Conservation (phyloP, 2,888 invertebrate genomes). For the Erpobdella octoculata region DNA sequence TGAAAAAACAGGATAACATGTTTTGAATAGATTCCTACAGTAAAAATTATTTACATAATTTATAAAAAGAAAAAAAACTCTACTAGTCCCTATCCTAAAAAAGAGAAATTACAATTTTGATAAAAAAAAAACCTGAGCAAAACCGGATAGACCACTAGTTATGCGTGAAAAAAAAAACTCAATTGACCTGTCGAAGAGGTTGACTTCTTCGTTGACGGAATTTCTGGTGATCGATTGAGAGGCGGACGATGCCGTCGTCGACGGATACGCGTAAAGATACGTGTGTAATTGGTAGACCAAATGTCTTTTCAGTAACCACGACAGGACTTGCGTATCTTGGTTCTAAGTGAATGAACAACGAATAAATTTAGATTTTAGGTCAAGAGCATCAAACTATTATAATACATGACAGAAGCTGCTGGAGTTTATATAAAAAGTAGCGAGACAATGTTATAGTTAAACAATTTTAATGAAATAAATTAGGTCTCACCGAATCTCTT, state of each 20-base stretch:
- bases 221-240: too few relatives aligned
- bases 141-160: too few relatives aligned
- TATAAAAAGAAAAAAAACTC: not conserved
- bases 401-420: too few relatives aligned
- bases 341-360: too few relatives aligned
- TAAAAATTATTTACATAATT: not conserved
- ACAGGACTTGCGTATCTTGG: not conserved
- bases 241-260: not conserved
- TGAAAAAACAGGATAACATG: not conserved
- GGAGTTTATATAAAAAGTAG: not conserved
- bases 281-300: slow-evolving; percentile 23
- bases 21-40: not conserved
- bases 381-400: too few relatives aligned
- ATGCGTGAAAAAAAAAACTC: too few relatives aligned
- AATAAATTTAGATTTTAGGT: too few relatives aligned
- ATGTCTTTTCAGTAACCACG: slow-evolving; percentile 12
- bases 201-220: too few relatives aligned
- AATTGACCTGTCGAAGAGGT: too few relatives aligned
- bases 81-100: not conserved
- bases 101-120: not conserved
- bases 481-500: not conserved
- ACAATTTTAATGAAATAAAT: not conserved
- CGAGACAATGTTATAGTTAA: not conserved
- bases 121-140: not conserved
- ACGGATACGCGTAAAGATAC: slow-evolving; percentile 5